Evolutionary conservation across 1,140 invertebrate species (phyloP), one percentile per base, ranked within the genome.

Genomic region (Camponotus vicinus): DNA sequence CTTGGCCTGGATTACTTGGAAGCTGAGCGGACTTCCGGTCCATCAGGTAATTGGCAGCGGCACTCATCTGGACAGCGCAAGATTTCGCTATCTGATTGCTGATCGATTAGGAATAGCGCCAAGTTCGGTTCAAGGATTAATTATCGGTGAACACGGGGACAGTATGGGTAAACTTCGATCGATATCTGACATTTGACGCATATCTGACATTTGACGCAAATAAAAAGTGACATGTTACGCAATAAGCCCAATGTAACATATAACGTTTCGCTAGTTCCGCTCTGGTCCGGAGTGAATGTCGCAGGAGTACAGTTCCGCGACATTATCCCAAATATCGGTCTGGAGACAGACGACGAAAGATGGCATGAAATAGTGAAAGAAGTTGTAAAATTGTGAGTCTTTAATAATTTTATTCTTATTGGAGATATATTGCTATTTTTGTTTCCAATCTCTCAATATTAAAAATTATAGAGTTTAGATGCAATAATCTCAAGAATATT

Each of bases 91-190:
- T 86, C 86, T 96, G 64, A 95, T 97, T 61, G 96, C 95, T 1
- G 93, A 96, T 88, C 95, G 95, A 88, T 89, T 97, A 11, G 94
- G 95, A 63, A 95, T 97, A 55, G 95, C 96, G 5, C 93, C 96
- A 8, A 93, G 91, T 32, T 96, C 95, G 63, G 95, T 96, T 63
- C 95, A 97, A 70, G 97, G 95, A 6, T 96, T 95, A 90, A 95
- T 97, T 61, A 95, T 97, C 87, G 96, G 97, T 34, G 97, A 97
- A 91, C 96, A 97, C 86, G 97, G 97, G 3, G 95, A 97, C 75
- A 95, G 94, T 61, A 96, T 96, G 94, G 96, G 96, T 96, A 92
- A 91, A 92, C 89, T 86, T 49, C 40, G 55, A 88, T 69, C 34
- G 9, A 66, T 85, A 59, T 69, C 52, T 79, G 40, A 18, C 61